A percentile compares a stretch with the other conserved stretches of the same genome.
phyloP scores from a whole-genome alignment of 2,113 vertebrate species.

The Rhinolophus ferrumequinum region DNA sequence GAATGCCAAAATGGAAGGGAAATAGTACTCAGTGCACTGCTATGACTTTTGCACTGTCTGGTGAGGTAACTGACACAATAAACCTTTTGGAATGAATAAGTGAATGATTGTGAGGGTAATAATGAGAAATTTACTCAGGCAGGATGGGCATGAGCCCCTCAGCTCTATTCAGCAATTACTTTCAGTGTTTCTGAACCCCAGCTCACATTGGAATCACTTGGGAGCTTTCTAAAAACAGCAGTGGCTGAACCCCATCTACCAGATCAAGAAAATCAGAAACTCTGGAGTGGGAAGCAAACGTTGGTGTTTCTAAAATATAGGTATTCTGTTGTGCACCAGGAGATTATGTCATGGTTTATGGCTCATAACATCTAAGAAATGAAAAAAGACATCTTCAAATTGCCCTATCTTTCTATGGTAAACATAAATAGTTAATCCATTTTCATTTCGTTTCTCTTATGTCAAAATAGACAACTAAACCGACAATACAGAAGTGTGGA shows the following conservation, averaged over 20 bases:
- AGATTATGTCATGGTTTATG: conserved; percentile 2
- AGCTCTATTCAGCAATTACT: not conserved
- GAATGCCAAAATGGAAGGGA: not conserved
- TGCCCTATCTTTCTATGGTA: not conserved
- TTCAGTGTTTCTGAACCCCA: not conserved
- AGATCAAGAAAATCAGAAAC: not conserved
- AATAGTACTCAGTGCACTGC: not conserved
- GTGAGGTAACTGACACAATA: not conserved
- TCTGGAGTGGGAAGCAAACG: not conserved
- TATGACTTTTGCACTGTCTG: not conserved
- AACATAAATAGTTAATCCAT: not conserved
- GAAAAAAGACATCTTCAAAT: not conserved
- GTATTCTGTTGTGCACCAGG: not conserved
- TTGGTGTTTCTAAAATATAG: not conserved
- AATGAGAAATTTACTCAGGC: not conserved
- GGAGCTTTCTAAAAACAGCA: not conserved
- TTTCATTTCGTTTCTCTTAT: conserved; percentile 44
- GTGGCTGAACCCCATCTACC: not conserved
- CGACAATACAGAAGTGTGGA: not conserved
- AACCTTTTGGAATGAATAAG: not conserved
- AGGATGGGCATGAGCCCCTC: not conserved
- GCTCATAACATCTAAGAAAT: not conserved
- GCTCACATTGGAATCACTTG: not conserved
- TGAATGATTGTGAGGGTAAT: not conserved
- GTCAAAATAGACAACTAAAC: conserved; percentile 45